Evolutionary conservation across 1,140 invertebrate species (phyloP).

Genomic region (Scaptomyza graminum): DNA sequence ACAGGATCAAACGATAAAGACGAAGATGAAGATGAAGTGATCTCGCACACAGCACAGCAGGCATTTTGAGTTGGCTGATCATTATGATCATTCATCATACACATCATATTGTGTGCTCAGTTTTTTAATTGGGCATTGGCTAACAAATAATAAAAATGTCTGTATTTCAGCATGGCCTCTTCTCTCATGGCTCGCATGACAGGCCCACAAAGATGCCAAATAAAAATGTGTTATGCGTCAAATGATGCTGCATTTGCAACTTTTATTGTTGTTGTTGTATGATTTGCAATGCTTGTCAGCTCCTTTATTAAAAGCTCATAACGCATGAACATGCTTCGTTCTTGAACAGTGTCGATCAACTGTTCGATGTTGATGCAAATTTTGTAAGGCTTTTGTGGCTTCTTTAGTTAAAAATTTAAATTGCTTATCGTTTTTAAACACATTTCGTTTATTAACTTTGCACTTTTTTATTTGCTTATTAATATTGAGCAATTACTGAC

Average conservation of each 20-base stretch:
- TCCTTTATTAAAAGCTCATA: slow-evolving; percentile 26
- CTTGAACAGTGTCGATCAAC: not conserved
- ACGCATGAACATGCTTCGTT: slow-evolving; percentile 5
- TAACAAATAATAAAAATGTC: slow-evolving; percentile 74
- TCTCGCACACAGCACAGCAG: slow-evolving; percentile 30
- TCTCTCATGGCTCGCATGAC: slow-evolving; percentile 51
- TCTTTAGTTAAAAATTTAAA: too few species aligned
- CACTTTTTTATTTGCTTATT: too few species aligned
- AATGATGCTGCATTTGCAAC: slow-evolving; percentile 26
- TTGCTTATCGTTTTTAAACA: too few species aligned
- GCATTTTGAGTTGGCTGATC: slow-evolving; percentile 30
- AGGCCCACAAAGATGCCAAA: slow-evolving; percentile 40
- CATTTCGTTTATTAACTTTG: too few species aligned
- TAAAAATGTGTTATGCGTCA: slow-evolving; percentile 15
- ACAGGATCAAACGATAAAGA: slow-evolving; percentile 52
- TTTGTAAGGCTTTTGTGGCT: too few species aligned
- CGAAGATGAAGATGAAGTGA: slow-evolving; percentile 50
- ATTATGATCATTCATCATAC: slow-evolving; percentile 75
- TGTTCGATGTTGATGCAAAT: too few species aligned
- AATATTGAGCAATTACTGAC: not conserved
- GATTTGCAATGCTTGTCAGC: slow-evolving; percentile 69
- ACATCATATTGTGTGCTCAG: slow-evolving; percentile 54
- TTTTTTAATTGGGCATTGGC: slow-evolving; percentile 63
- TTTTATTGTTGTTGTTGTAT: slow-evolving; percentile 43
- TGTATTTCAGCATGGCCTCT: slow-evolving; percentile 51